phyloP scores from a whole-genome alignment of 2,113 vertebrate species.

The Thryonomys swinderianus region DNA sequence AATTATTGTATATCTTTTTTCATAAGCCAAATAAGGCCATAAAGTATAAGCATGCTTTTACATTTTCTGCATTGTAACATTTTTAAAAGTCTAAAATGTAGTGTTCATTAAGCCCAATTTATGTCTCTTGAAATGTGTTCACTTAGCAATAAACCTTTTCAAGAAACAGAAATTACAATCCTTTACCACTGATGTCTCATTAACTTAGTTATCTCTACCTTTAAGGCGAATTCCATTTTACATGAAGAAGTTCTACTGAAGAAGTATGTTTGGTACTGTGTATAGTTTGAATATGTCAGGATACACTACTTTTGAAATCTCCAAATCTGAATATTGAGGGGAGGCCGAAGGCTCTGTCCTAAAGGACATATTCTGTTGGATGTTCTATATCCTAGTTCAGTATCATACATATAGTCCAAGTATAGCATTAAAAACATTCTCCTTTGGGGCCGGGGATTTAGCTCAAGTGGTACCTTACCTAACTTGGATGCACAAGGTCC shows the following conservation, averaged over 20 bases:
- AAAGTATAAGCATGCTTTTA: conserved; percentile 27
- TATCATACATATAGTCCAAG: not conserved
- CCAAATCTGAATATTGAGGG: not conserved
- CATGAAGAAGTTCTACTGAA: not conserved
- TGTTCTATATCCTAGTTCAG: not conserved
- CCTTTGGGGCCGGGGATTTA: too few relatives aligned
- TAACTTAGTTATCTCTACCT: conserved; percentile 56
- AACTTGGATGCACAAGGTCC: too few relatives aligned
- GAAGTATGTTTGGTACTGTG: not conserved
- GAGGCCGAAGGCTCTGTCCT: not conserved
- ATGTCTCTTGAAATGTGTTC: conserved; percentile 32
- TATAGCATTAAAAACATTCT: not conserved
- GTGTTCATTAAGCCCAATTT: conserved; percentile 59
- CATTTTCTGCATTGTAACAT: conserved; percentile 48
- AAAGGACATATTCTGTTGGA: not conserved
- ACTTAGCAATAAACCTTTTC: conserved; percentile 61
- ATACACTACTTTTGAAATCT: not conserved
- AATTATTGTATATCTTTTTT: conserved; percentile 35
- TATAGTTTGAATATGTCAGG: not conserved
- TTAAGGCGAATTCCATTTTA: conserved; percentile 52
- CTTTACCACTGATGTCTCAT: conserved; percentile 39
- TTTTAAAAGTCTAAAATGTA: conserved; percentile 40
- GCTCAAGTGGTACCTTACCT: too few relatives aligned
- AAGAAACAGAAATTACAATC: conserved; percentile 56
- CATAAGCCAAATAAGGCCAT: not conserved